phyloP scores from a whole-genome alignment of 2,888 invertebrate genomes.

The Urechis unicinctus region DNA sequence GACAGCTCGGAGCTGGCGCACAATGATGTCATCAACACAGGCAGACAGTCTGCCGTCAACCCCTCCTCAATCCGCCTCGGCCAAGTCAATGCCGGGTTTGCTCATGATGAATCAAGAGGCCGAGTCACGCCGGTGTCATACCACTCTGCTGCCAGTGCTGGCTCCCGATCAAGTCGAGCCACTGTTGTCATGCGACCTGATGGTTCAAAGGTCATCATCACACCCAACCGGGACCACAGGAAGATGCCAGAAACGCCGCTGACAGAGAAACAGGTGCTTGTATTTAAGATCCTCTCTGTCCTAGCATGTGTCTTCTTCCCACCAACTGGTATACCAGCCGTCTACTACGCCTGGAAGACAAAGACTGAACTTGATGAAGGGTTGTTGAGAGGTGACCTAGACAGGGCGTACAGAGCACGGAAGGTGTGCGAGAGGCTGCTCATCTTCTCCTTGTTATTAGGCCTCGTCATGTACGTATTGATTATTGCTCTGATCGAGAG shows the following conservation, averaged over 20 bases:
- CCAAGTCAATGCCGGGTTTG: not conserved
- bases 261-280: not conserved
- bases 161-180: not conserved
- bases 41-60: no score
- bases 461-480: not conserved
- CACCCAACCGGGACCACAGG: not conserved
- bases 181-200: not conserved
- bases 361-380: not conserved
- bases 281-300: not conserved
- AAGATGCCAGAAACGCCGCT: not conserved
- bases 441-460: not conserved
- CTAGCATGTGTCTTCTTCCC: not conserved
- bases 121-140: not conserved
- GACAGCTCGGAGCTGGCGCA: no score
- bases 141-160: no score
- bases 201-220: not conserved
- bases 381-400: not conserved
- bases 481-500: not conserved
- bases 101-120: not conserved
- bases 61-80: not conserved
- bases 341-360: not conserved
- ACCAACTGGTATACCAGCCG: not conserved
- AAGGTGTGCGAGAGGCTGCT: not conserved
- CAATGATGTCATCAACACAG: no score
- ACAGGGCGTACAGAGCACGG: not conserved